Conservation (phyloP, 1,140 invertebrate species). For the Papilio glaucus region DNA sequence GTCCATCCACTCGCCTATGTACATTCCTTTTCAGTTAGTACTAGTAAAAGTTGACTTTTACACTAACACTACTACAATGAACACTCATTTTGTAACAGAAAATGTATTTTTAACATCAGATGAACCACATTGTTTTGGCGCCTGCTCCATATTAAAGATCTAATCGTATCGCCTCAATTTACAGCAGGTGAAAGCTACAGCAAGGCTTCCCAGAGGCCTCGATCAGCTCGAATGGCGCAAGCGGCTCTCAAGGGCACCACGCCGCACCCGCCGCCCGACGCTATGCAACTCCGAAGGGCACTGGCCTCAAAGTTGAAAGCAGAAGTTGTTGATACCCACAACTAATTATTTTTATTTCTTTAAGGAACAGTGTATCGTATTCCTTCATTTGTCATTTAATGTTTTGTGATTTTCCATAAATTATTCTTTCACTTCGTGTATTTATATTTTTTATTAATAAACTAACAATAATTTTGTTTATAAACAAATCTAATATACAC, state of each 20-base stretch:
- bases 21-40: no score
- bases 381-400: slow-evolving; percentile 28
- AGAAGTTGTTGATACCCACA: slow-evolving; percentile 87
- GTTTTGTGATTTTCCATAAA: slow-evolving; percentile 19
- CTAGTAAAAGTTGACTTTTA: no score
- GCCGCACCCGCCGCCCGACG: slow-evolving; percentile 63
- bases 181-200: slow-evolving; percentile 57
- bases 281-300: slow-evolving; percentile 90
- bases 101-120: no score
- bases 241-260: slow-evolving; percentile 83
- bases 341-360: slow-evolving; percentile 35
- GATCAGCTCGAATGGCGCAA: slow-evolving; percentile 88
- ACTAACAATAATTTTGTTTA: no score
- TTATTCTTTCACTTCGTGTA: neutral
- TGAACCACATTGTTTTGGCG: no score
- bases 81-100: no score
- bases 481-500: no score
- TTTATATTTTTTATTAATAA: neutral
- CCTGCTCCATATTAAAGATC: no score
- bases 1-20: no score
- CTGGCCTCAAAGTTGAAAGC: slow-evolving; percentile 92
- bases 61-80: no score
- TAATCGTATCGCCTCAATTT: no score
- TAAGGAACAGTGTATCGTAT: slow-evolving; percentile 45
- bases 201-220: slow-evolving; percentile 82